phyloP scores from a whole-genome alignment of 2,113 vertebrate species.

The Leptobrachium leishanense region DNA sequence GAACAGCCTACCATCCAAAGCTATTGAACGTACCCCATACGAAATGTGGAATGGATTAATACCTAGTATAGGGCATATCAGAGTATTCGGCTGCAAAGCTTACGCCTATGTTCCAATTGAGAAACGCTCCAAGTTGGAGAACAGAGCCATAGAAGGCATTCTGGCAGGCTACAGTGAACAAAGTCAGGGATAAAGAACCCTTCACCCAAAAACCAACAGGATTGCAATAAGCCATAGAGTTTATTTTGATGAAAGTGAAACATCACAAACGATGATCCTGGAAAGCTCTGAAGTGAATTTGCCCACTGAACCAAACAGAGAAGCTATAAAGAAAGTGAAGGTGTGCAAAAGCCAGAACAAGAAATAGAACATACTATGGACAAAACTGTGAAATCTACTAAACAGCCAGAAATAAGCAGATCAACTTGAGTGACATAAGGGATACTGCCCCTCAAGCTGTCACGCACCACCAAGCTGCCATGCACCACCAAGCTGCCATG shows the following conservation, averaged over 20 bases:
- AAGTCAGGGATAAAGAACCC: background rate
- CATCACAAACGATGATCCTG: background rate
- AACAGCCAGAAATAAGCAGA: background rate
- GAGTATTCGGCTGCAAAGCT: too few relatives aligned
- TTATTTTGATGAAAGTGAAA: background rate
- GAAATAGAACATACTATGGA: background rate
- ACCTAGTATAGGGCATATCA: too few relatives aligned
- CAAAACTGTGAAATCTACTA: background rate
- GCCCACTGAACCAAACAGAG: conserved; percentile 6
- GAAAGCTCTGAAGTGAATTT: background rate
- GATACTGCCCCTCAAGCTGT: background rate
- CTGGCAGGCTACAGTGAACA: background rate
- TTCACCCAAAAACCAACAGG: background rate
- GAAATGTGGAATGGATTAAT: too few relatives aligned
- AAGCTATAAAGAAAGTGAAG: background rate
- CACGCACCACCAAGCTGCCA: background rate
- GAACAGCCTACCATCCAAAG: too few relatives aligned
- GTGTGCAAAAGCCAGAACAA: background rate
- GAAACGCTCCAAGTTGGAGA: background rate
- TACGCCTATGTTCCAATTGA: too few relatives aligned
- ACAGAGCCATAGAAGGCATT: background rate
- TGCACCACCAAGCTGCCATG: background rate
- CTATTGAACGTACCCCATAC: too few relatives aligned
- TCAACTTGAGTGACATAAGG: background rate
- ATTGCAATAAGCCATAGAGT: background rate